A percentile compares a stretch with the other conserved stretches of the same genome.
Evolutionary conservation across 2,888 invertebrate species (phyloP).

Genomic region (Lymantria dispar): DNA sequence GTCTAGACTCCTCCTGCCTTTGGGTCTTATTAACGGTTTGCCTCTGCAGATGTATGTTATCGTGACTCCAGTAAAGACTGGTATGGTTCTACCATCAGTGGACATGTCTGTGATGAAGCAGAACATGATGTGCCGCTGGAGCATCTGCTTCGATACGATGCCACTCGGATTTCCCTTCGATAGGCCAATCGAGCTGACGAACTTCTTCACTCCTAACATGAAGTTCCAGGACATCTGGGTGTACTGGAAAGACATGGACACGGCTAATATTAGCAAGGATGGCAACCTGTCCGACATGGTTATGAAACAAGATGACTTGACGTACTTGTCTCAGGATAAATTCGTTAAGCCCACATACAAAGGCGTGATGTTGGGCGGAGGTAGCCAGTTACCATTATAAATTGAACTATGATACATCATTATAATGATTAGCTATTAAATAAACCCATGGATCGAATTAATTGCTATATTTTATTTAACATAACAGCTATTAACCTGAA

Average conservation of each 20-base stretch:
- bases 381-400: constrained; percentile 63
- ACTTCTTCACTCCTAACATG: constrained; percentile 86
- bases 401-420: constrained; percentile 1
- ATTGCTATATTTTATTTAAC: too few species aligned
- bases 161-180: constrained; percentile 90
- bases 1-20: constrained; percentile 86
- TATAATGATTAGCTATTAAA: constrained; percentile 12
- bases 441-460: constrained; percentile 12
- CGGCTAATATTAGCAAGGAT: constrained; percentile 58
- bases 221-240: constrained; percentile 84
- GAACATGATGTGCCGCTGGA: constrained; percentile 78
- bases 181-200: constrained; percentile 81
- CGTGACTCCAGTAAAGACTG: constrained; percentile 79
- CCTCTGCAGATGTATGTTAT: constrained; percentile 85
- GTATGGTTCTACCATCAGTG: constrained; percentile 64
- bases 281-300: constrained; percentile 64
- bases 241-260: constrained; percentile 81
- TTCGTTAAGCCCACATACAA: constrained; percentile 61
- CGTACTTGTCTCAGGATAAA: constrained; percentile 66
- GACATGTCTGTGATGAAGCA: constrained; percentile 74
- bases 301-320: constrained; percentile 70
- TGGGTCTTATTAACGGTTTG: constrained; percentile 85
- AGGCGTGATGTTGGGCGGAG: constrained; percentile 66
- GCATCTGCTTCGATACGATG: constrained; percentile 82
- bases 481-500: too few species aligned